Conservation (phyloP, 2,888 invertebrate species). For the Nomada ferruginata region DNA sequence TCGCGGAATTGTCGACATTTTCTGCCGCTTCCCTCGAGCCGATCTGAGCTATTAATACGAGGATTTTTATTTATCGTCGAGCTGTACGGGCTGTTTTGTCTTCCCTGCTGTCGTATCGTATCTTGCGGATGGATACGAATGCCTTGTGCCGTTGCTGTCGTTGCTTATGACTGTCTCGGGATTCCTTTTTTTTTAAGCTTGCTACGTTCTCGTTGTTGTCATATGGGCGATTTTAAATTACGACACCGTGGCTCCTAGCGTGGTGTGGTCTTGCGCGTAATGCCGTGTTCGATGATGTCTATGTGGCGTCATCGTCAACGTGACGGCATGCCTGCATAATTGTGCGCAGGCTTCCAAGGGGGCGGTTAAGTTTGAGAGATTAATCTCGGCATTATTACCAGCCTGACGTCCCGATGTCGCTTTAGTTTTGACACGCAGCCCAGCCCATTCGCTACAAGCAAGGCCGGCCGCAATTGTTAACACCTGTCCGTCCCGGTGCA, state of each 20-base stretch:
- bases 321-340: conserved; percentile 64
- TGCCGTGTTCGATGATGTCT: background rate
- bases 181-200: background rate
- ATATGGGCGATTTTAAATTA: too few relatives aligned
- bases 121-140: background rate
- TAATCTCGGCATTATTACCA: conserved; percentile 77
- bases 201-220: background rate
- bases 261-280: too few relatives aligned
- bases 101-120: background rate
- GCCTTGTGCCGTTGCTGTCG: background rate
- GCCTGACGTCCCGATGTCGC: conserved; percentile 53
- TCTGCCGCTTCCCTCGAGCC: background rate
- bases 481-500: conserved; percentile 48
- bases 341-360: conserved; percentile 37
- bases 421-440: conserved; percentile 65
- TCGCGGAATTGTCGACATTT: conserved; percentile 23
- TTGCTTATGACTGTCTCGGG: background rate
- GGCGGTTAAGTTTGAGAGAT: conserved; percentile 69
- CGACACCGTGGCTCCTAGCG: too few relatives aligned
- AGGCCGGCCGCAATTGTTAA: conserved; percentile 55
- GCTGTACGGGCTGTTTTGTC: background rate
- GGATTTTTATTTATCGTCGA: conserved; percentile 37
- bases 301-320: conserved; percentile 50
- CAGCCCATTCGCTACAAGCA: conserved; percentile 58
- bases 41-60: conserved; percentile 23